Evolutionary conservation across 2,888 invertebrate genomes (phyloP).

Genomic region (Agonopterix arenella): DNA sequence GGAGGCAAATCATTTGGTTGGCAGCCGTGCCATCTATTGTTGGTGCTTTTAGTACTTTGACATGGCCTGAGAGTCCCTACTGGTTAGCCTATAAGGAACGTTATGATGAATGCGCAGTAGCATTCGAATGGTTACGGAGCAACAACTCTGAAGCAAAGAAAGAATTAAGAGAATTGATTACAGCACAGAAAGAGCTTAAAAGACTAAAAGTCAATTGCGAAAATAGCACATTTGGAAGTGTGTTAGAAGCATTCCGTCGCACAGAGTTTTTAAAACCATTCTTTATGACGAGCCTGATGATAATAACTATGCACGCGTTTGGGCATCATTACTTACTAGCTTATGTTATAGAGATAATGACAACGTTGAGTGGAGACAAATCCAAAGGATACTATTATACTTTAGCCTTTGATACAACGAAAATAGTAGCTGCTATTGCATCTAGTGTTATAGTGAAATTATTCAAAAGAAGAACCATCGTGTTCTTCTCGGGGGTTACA

Average conservation of each 20-base stretch:
- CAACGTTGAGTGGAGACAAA: not conserved
- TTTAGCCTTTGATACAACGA: not conserved
- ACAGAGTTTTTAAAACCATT: not conserved
- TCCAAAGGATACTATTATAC: not conserved
- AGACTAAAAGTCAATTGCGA: not conserved
- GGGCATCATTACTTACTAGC: not conserved
- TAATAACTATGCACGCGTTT: not conserved
- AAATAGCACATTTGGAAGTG: not conserved
- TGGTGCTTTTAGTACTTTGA: slow-evolving; percentile 9
- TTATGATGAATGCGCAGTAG: slow-evolving; percentile 12
- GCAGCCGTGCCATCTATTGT: slow-evolving; percentile 13
- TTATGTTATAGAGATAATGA: not conserved
- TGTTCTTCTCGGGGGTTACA: not conserved
- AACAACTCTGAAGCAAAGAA: slow-evolving; percentile 9
- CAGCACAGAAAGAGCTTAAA: slow-evolving; percentile 11
- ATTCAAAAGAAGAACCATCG: not conserved
- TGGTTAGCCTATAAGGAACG: slow-evolving; percentile 19
- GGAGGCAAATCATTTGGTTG: slow-evolving; percentile 13
- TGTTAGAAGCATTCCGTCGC: not conserved
- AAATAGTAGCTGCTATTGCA: not conserved
- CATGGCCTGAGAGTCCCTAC: slow-evolving; percentile 18
- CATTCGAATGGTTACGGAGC: slow-evolving; percentile 18
- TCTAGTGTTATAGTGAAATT: not conserved
- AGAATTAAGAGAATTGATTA: slow-evolving; percentile 14
- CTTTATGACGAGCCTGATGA: not conserved